Evolutionary conservation across 1,140 invertebrate genomes (phyloP).

Genomic region (Drosophila repleta): DNA sequence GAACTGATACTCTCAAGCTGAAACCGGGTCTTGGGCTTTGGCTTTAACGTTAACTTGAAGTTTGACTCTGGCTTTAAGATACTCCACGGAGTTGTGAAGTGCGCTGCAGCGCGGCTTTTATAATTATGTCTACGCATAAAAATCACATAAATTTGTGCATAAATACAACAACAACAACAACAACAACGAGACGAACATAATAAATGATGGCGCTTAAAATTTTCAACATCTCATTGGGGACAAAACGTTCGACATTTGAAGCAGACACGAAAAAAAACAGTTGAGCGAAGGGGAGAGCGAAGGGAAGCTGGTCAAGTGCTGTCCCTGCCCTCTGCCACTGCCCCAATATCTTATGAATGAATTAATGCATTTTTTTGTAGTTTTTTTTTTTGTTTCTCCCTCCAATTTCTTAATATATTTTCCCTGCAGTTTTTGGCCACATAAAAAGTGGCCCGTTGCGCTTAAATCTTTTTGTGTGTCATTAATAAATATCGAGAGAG

Average conservation of each 20-base stretch:
- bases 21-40: constrained; percentile 13
- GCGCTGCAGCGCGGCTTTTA: constrained; percentile 66
- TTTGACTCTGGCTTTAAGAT: constrained; percentile 42
- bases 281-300: background rate
- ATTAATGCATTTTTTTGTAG: constrained; percentile 63
- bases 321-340: constrained; percentile 21
- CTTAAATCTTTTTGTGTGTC: constrained; percentile 63
- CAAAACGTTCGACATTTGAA: constrained; percentile 73
- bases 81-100: constrained; percentile 32
- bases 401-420: constrained; percentile 41
- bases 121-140: constrained; percentile 84
- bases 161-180: constrained; percentile 69
- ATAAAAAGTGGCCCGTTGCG: constrained; percentile 51
- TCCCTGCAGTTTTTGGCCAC: constrained; percentile 52
- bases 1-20: constrained; percentile 43
- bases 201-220: constrained; percentile 84
- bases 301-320: constrained; percentile 57
- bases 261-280: constrained; percentile 11
- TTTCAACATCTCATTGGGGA: constrained; percentile 76
- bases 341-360: constrained; percentile 65
- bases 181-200: constrained; percentile 68
- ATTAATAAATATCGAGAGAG: constrained; percentile 65
- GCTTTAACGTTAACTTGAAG: constrained; percentile 2
- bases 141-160: constrained; percentile 83
- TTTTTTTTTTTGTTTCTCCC: constrained; percentile 1